These are phyloP conservation scores for Fulmarus glacialis DNA, from an alignment of 2,113 vertebrate species.

Conservation along the genomic window DNA sequence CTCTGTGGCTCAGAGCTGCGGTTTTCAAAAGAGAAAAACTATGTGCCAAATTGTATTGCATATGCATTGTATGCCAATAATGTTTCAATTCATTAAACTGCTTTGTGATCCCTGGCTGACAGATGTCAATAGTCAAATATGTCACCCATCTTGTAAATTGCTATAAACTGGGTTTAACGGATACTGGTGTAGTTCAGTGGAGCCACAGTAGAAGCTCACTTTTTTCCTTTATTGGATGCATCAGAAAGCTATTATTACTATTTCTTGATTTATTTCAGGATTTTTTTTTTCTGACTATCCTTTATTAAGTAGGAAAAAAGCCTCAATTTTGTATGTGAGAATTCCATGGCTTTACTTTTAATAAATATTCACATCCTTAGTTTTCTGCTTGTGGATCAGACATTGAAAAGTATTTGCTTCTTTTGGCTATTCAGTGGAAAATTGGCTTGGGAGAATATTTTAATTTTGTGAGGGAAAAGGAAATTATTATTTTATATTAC, in stretches of 20 bases:
- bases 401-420: background rate
- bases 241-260: background rate
- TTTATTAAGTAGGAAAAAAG: background rate
- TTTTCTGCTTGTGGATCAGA: background rate
- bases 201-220: background rate
- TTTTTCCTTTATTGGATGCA: background rate
- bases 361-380: background rate
- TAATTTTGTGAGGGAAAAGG: background rate
- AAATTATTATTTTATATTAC: background rate
- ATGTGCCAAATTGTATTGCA: background rate
- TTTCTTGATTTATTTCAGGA: background rate
- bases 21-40: background rate
- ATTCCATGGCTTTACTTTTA: background rate
- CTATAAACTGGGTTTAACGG: background rate
- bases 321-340: background rate
- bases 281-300: background rate
- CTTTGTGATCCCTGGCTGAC: background rate
- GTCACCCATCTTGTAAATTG: background rate
- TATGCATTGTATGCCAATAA: background rate
- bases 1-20: background rate
- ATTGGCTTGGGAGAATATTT: background rate
- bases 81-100: background rate
- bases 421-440: background rate
- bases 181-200: background rate
- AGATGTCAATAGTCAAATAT: background rate